These are phyloP conservation scores for Porites divaricata DNA, from an alignment of 92 coral and sea anemone genomes.

Conservation along the genomic window DNA sequence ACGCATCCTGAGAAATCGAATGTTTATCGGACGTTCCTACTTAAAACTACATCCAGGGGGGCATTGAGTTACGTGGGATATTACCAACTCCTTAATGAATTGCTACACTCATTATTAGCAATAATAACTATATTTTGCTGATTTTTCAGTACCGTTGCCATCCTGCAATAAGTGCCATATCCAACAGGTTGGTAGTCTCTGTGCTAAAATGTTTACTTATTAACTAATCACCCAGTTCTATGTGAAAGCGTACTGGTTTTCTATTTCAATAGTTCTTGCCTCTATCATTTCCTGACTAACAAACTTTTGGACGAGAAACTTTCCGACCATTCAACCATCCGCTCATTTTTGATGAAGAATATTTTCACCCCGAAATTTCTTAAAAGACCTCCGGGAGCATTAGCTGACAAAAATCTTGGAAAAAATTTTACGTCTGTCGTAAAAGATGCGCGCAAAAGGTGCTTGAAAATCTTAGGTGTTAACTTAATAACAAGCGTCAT, in stretches of 20 bases:
- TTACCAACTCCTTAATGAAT: too few relatives aligned
- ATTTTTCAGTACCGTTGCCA: conserved; percentile 93
- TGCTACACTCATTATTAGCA: neutral
- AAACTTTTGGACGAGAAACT: too few relatives aligned
- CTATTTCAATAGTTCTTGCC: neutral
- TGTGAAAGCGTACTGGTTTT: neutral
- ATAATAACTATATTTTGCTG: neutral
- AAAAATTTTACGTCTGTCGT: neutral
- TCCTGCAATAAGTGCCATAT: conserved; percentile 90
- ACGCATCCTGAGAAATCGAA: neutral
- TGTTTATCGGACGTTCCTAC: neutral
- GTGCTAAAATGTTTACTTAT: neutral
- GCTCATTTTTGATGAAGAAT: too few relatives aligned
- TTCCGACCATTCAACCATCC: too few relatives aligned
- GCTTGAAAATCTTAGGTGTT: neutral
- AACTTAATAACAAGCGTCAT: neutral
- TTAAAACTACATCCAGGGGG: too few relatives aligned
- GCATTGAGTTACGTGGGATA: neutral
- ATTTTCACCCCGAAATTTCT: too few relatives aligned
- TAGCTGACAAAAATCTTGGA: too few relatives aligned
- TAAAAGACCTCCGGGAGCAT: too few relatives aligned
- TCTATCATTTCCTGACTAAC: too few relatives aligned
- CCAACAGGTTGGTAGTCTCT: conserved; percentile 77
- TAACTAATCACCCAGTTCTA: neutral
- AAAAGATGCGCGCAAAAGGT: neutral